Evolutionary conservation across 2,113 vertebrate genomes (phyloP).

Genomic region (Pseudorasbora parva): DNA sequence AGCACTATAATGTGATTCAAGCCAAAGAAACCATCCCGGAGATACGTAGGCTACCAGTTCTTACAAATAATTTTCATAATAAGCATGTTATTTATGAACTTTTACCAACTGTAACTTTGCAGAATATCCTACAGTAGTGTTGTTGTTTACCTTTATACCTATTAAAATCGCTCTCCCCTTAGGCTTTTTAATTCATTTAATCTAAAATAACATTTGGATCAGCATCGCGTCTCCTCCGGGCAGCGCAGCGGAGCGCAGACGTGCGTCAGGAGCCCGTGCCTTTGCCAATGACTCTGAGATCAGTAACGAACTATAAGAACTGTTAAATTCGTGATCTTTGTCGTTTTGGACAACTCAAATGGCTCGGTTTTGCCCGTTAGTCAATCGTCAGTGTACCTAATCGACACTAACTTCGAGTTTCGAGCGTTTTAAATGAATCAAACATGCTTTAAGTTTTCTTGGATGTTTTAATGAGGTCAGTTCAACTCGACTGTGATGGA

Average conservation of each 20-base stretch:
- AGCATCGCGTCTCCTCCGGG: conserved; percentile 79
- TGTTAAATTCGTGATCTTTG: not conserved
- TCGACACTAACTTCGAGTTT: not conserved
- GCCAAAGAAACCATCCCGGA: not conserved
- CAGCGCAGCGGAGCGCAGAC: conserved; percentile 48
- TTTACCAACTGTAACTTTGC: not conserved
- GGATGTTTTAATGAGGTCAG: conserved; percentile 7
- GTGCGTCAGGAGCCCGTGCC: conserved; percentile 18
- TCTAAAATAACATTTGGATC: conserved; percentile 78
- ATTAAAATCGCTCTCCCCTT: not conserved
- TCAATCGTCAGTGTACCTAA: not conserved
- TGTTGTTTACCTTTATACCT: not conserved
- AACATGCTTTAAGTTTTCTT: not conserved
- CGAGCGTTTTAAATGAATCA: not conserved
- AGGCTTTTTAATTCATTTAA: conserved; percentile 77
- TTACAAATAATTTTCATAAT: not conserved
- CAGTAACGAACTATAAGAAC: not conserved
- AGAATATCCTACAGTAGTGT: not conserved
- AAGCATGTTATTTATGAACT: not conserved
- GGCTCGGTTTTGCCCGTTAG: not conserved
- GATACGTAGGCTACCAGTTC: not conserved
- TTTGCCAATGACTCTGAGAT: conserved; percentile 38
- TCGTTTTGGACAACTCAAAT: not conserved
- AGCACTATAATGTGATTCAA: not conserved
- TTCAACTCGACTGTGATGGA: conserved; percentile 10